These are phyloP conservation scores for Leptinotarsa juncta DNA, from an alignment of 2,888 invertebrate genomes.

Conservation along the genomic window DNA sequence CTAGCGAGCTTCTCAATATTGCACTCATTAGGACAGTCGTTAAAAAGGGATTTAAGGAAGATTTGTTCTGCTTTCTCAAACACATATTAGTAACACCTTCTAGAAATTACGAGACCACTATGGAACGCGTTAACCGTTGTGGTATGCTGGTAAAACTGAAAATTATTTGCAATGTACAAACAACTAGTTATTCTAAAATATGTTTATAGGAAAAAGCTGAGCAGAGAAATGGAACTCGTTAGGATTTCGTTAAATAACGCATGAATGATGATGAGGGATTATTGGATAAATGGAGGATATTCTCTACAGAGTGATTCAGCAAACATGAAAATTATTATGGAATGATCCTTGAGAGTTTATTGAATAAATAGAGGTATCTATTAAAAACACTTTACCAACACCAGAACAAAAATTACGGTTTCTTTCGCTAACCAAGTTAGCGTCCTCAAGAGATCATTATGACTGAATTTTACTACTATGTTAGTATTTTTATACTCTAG, in stretches of 20 bases:
- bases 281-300: too few species aligned
- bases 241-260: not conserved
- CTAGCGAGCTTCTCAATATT: conserved; percentile 28
- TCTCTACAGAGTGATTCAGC: too few species aligned
- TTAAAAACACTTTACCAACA: too few species aligned
- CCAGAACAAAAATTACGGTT: too few species aligned
- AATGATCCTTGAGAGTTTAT: too few species aligned
- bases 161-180: not conserved
- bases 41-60: conserved; percentile 35
- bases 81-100: conserved; percentile 25
- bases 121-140: not conserved
- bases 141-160: not conserved
- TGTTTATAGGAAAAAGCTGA: not conserved
- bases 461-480: too few species aligned
- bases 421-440: too few species aligned
- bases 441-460: too few species aligned
- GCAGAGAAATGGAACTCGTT: not conserved
- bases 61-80: conserved; percentile 29
- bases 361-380: too few species aligned
- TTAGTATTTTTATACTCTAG: too few species aligned
- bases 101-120: not conserved
- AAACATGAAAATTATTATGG: too few species aligned
- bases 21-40: conserved; percentile 35
- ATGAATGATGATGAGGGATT: too few species aligned
- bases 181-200: not conserved